phyloP scores from a whole-genome alignment of 2,888 invertebrate genomes.

The Baronia brevicornis region DNA sequence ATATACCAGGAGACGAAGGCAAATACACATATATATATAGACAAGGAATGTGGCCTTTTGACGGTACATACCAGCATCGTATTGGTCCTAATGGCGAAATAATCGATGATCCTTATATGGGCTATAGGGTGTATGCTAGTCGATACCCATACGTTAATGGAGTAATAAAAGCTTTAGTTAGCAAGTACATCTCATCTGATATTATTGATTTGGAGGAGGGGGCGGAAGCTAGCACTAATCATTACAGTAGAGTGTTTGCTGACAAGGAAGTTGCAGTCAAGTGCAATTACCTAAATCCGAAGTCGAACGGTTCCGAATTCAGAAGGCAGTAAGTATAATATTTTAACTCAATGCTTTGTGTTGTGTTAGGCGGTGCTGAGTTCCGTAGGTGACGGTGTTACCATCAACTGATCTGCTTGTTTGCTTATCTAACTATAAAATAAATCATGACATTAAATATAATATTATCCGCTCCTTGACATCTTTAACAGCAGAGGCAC shows the following conservation, averaged over 20 bases:
- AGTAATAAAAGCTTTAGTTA: slow-evolving; percentile 44
- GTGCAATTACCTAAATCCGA: slow-evolving; percentile 45
- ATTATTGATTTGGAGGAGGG: slow-evolving; percentile 36
- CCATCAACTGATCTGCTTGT: too few relatives aligned
- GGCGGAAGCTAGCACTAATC: slow-evolving; percentile 35
- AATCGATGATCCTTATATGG: slow-evolving; percentile 38
- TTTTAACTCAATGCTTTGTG: too few relatives aligned
- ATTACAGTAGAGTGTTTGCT: slow-evolving; percentile 40
- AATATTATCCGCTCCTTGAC: too few relatives aligned
- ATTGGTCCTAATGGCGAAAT: slow-evolving; percentile 32
- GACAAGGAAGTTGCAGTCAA: slow-evolving; percentile 51
- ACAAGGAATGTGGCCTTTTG: slow-evolving; percentile 25
- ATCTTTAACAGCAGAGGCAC: too few relatives aligned
- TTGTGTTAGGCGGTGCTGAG: too few relatives aligned
- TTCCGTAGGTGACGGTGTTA: too few relatives aligned
- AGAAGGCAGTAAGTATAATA: slow-evolving; percentile 48
- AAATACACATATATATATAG: slow-evolving; percentile 28
- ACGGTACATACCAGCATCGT: slow-evolving; percentile 26
- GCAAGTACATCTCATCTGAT: slow-evolving; percentile 49
- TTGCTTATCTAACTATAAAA: too few relatives aligned
- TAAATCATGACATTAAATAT: too few relatives aligned
- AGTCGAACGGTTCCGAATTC: slow-evolving; percentile 35
- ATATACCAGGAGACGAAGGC: slow-evolving; percentile 57
- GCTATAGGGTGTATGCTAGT: slow-evolving; percentile 47
- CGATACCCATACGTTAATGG: slow-evolving; percentile 55